Conservation (phyloP, 1,140 invertebrate genomes). For the Drosophila santomea region DNA sequence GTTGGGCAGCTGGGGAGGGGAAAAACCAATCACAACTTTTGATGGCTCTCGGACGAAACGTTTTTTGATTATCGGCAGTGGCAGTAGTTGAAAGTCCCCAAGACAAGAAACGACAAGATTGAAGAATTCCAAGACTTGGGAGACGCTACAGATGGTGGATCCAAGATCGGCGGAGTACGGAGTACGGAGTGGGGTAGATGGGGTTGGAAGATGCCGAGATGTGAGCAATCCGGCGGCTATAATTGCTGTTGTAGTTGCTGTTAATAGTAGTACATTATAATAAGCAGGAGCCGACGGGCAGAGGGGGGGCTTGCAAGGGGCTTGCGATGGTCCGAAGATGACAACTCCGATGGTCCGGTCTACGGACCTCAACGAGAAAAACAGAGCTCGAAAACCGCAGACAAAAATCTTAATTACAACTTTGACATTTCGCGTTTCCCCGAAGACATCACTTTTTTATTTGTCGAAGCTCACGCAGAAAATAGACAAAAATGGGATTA, state of each 20-base stretch:
- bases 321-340: constrained; percentile 29
- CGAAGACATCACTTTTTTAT: constrained; percentile 13
- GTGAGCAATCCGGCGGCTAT: constrained; percentile 29
- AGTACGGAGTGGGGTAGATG: too few relatives aligned
- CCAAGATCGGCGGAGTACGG: too few relatives aligned
- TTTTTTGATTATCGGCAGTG: constrained; percentile 52
- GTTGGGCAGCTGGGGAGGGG: neutral
- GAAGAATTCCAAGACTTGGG: constrained; percentile 22
- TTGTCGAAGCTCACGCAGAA: neutral
- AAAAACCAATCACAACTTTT: constrained; percentile 60
- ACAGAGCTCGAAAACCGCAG: constrained; percentile 17
- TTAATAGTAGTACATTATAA: constrained; percentile 48
- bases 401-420: constrained; percentile 52
- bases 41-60: constrained; percentile 50
- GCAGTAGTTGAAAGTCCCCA: constrained; percentile 32
- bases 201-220: constrained; percentile 22
- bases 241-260: constrained; percentile 52
- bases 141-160: neutral
- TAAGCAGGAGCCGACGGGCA: constrained; percentile 15
- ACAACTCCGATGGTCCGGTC: constrained; percentile 30
- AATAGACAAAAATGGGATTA: neutral
- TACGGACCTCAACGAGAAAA: constrained; percentile 5
- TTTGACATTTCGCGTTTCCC: constrained; percentile 43
- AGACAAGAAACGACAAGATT: constrained; percentile 1
- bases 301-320: neutral